phyloP scores from a whole-genome alignment of 2,113 vertebrate species.

The Halichoerus grypus region DNA sequence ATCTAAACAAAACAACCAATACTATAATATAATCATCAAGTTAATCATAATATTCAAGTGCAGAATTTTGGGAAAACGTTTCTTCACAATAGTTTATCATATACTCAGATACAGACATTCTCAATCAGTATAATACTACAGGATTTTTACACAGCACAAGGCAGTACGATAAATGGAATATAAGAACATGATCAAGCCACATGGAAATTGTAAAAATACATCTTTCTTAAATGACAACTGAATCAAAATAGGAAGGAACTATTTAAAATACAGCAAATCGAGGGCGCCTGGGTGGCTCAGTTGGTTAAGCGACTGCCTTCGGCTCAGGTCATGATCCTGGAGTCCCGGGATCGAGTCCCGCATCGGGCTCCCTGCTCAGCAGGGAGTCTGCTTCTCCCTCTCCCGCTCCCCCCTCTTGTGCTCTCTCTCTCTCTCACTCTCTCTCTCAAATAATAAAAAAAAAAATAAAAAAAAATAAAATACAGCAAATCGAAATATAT shows the following conservation, averaged over 20 bases:
- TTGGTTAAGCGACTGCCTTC: too few relatives aligned
- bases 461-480: not conserved
- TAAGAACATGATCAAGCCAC: not conserved
- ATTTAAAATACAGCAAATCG: slow-evolving; percentile 8
- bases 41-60: slow-evolving; percentile 16
- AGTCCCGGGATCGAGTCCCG: too few relatives aligned
- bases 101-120: not conserved
- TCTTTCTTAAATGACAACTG: slow-evolving; percentile 38
- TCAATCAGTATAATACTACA: slow-evolving; percentile 15
- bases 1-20: not conserved
- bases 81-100: slow-evolving; percentile 44
- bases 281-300: too few relatives aligned
- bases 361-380: too few relatives aligned
- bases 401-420: too few relatives aligned
- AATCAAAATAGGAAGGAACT: not conserved
- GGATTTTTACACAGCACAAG: slow-evolving; percentile 2
- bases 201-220: not conserved
- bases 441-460: too few relatives aligned
- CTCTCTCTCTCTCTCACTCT: too few relatives aligned
- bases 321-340: too few relatives aligned
- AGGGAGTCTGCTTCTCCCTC: too few relatives aligned
- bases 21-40: slow-evolving; percentile 17
- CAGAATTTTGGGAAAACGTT: not conserved
- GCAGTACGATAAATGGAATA: not conserved
- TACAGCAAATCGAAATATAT: slow-evolving; percentile 8